Base-by-base conservation (phyloP, 2,113 vertebrate genomes). In the Seriola rivoliana region DNA sequence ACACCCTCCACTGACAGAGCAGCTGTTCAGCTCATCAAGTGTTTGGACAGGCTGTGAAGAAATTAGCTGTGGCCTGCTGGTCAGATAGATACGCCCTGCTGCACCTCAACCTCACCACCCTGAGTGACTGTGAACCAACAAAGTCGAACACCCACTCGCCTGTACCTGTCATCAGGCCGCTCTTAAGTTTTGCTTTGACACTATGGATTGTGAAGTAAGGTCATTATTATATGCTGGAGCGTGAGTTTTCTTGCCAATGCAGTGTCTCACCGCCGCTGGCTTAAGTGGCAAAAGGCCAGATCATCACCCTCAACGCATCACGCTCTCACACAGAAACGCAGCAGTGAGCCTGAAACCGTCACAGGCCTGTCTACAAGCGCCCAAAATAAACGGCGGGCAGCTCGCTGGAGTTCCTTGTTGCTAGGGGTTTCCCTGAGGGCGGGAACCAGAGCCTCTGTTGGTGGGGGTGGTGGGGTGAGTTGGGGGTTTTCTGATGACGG, bases 391-490 rank as follows among this genome's bases (percentile, higher is more conserved):
- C 82, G 62, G 32, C 34, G 54, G 80, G 86, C 75, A 14, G 70
- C 81, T 90, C 52, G 74, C 78, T 90, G 89, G 93, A 92, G 86
- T 92, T 93, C 90, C 93, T 90, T 93, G 94, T 93, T 94, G 94
- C 94, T 93, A 93, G 92, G 94, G 94, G 91, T 91, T 95, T 94
- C 93, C 95, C 93, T 89, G 80, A 89, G 87, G 86, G 92, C 78
- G 85, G 91, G 82, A 85, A 86, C 82, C 84, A 71, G 71, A 80
- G 86, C 84, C 54, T 50, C 78, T 52, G 84, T 59, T 10, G 40
- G 73, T 38, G 85, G 75, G 59, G 81, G 73, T 46, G 67, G 71
- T 34, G 84, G 78, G 66, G 81, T 80, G 72, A 76, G 85, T 83
- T 64, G 79, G 89, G 88, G 89, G 89, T 88, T 90, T 92, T 94